These are phyloP conservation scores for Accipiter virgatus DNA, from an alignment of 2,113 vertebrate species.

Conservation along the genomic window DNA sequence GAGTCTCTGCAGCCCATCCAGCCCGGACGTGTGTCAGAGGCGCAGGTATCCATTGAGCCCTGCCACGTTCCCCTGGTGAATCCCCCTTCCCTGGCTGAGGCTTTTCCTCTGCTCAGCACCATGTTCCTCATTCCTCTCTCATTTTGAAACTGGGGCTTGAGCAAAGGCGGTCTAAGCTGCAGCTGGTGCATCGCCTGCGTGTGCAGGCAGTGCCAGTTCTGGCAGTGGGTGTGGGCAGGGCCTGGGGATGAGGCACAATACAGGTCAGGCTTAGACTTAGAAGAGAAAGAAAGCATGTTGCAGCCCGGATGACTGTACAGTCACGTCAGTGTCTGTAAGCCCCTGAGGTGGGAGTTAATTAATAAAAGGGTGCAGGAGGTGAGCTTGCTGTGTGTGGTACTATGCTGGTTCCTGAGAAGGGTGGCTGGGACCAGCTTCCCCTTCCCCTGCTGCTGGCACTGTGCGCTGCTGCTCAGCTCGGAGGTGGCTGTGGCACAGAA, in stretches of 20 bases:
- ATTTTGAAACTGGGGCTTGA: background rate
- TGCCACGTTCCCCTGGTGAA: accelerated
- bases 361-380: background rate
- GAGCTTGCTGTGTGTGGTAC: no score
- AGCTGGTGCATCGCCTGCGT: accelerated
- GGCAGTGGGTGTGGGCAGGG: background rate
- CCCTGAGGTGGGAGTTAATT: background rate
- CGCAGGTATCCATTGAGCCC: background rate
- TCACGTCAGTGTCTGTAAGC: background rate
- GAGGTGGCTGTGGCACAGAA: background rate
- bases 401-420: background rate
- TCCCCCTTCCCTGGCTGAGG: background rate
- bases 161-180: accelerated
- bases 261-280: background rate
- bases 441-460: background rate
- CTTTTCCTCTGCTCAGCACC: background rate
- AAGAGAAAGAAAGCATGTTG: background rate
- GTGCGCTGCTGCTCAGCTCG: accelerated
- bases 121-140: accelerated
- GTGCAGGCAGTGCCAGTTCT: background rate
- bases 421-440: accelerated
- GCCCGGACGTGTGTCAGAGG: accelerated
- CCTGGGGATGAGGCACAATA: background rate
- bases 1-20: background rate
- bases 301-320: background rate